phyloP scores from a whole-genome alignment of 2,113 vertebrate genomes.

The Gymnarchus niloticus region DNA sequence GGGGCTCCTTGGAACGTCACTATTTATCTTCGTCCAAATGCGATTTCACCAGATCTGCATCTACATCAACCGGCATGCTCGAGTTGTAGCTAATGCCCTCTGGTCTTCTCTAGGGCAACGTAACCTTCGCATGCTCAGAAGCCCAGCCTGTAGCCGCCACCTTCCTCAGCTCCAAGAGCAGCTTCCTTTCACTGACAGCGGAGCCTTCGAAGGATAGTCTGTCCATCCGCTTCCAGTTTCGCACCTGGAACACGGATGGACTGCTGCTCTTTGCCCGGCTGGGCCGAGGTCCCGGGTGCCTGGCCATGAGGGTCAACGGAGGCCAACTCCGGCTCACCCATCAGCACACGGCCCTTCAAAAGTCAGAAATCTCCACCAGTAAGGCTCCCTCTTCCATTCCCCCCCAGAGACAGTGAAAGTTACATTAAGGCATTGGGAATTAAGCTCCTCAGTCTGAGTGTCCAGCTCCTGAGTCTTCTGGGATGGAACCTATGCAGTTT shows the following conservation, averaged over 20 bases:
- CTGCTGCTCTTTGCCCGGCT: constrained; percentile 74
- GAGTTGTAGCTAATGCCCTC: not conserved
- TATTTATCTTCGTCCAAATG: no score
- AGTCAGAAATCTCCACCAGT: constrained; percentile 73
- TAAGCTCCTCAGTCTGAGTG: not conserved
- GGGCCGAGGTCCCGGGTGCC: constrained; percentile 64
- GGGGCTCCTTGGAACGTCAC: no score
- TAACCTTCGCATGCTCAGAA: constrained; percentile 90
- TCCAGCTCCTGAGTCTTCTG: not conserved
- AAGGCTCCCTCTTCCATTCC: constrained; percentile 33
- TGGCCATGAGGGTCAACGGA: constrained; percentile 69
- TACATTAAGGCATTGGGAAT: not conserved
- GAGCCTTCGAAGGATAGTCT: constrained; percentile 68
- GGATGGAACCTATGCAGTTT: not conserved
- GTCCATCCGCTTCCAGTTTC: constrained; percentile 85
- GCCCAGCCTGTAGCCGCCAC: constrained; percentile 82
- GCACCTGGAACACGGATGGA: constrained; percentile 87
- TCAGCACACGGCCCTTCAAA: constrained; percentile 58
- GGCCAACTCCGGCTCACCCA: constrained; percentile 70
- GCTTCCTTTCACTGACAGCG: constrained; percentile 80
- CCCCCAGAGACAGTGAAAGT: not conserved
- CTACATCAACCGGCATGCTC: not conserved
- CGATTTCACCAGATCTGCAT: not conserved
- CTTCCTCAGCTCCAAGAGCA: constrained; percentile 73
- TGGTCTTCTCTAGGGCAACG: constrained; percentile 75